Base-by-base conservation (phyloP, 2,888 invertebrate species). In the Rhaphigaster nebulosa region DNA sequence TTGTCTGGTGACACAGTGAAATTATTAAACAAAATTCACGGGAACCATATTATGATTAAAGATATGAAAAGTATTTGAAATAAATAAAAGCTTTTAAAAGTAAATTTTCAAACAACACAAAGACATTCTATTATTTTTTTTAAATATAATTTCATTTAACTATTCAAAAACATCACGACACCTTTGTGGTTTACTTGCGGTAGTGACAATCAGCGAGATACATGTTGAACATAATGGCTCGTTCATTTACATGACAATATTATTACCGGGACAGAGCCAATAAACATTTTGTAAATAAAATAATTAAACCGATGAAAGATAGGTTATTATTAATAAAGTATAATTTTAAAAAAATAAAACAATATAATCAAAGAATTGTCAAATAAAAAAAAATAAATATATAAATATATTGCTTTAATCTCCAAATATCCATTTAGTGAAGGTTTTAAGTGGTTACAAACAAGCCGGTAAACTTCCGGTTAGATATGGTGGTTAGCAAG, bases 381-480 rank as follows among this genome's bases (percentile, higher is more conserved):
- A 18, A n/a, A 65, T 2, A 29, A 65, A 4, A 38, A 20, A 20
- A 76, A 76, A 76, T 76, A 0, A 76, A 20, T 5, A 6, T 18
- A 34, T 5, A 70, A 6, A 38, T 8, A 5, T 76, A 20, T 76
- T 38, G 38, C 34, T 65, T 34, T 76, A 65, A 29, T 38, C 1
- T 38, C 18, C 38, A 38, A 38, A 38, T 23, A 38, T 38, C 20
- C 20, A 38, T 76, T 76, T 76, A 76, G 70, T 76, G 70, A 38
- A 76, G 70, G 70, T 76, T 76, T 76, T 76, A 76, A 76, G 20
- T 20, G 70, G 70, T 76, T 76, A 76, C 70, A 84, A 84, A 50
- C 84, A 84, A 84, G 45, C 41, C 45, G 26, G n/a, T 84, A 84
- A 84, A 84, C 84, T 84, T 84, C 45, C 84, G 41, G 84, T n/a